Base-by-base conservation (phyloP, 2,113 vertebrate species). In the Bujurquina vittata region DNA sequence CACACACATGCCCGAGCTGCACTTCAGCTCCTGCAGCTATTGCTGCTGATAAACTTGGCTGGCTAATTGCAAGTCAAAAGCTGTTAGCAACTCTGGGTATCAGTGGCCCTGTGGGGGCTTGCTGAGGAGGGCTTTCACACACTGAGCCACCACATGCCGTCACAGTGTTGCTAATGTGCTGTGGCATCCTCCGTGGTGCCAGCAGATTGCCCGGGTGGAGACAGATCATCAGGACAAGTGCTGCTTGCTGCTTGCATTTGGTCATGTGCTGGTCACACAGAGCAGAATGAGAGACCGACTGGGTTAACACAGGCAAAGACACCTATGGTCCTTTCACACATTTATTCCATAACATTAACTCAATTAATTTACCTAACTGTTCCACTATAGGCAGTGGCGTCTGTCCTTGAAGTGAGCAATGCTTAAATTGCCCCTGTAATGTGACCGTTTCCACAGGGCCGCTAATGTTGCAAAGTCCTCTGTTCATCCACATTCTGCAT, bases 61-160 rank as follows among this genome's bases (percentile, higher is more conserved):
- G 75, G 89, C 93, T 95, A 94, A 95, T 94, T 93, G 89, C 81
- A 55, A 94, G 94, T 95, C 93, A 94, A 87, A 95, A 94, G 94
- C 93, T 90, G 92, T 95, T 94, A 94, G 92, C 81, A 35, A 77
- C 90, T 89, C 54, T 37, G 89, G 90, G 87, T 89, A 84, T 93
- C 91, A 90, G 88, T 73, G 79, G 87, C 80, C 86, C 88, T 72
- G 87, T 46, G 88, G 94, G 93, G 89, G 83, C 73, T 15, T 20
- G 76, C 58, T 40, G 89, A 80, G 91, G 89, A 88, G 87, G 87
- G 84, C 88, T 85, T 89, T 91, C 89, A 89, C 82, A 87, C 86
- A 72, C 88, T 10, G 87, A 84, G 89, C 81, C 73, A 56, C 86
- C 89, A 61, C 89, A 87, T 73, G 88, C 87, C 77, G 40, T 77